phyloP scores from a whole-genome alignment of 2,888 invertebrate species.

The Allygus modestus region DNA sequence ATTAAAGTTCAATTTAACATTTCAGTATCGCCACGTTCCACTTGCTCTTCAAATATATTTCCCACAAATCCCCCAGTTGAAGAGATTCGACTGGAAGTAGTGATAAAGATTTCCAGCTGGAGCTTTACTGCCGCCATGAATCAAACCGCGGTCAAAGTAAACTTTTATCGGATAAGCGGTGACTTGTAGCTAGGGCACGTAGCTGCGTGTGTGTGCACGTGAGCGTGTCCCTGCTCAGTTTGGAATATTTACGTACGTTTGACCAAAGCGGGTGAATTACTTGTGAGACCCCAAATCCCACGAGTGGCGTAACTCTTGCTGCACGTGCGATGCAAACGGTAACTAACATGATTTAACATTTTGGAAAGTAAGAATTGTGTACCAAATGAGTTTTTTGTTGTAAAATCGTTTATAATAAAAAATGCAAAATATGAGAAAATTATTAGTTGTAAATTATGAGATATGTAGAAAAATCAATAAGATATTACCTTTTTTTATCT shows the following conservation, averaged over 20 bases:
- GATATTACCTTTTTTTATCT: no score
- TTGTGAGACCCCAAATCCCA: slow-evolving; percentile 19
- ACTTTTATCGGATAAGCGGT: slow-evolving; percentile 45
- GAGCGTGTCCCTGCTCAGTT: slow-evolving; percentile 17
- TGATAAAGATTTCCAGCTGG: slow-evolving; percentile 50
- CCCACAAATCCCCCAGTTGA: slow-evolving; percentile 5
- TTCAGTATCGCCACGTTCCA: no score
- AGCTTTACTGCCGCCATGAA: slow-evolving; percentile 30
- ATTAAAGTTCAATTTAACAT: no score
- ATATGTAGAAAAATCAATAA: no score
- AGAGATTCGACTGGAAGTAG: slow-evolving; percentile 14
- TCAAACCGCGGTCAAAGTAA: slow-evolving; percentile 57
- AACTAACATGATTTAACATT: background rate
- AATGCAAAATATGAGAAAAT: no score
- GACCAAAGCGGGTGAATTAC: slow-evolving; percentile 43
- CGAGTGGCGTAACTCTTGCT: background rate
- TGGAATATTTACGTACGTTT: slow-evolving; percentile 50
- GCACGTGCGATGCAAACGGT: background rate
- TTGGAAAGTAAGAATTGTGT: background rate
- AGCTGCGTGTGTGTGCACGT: background rate
- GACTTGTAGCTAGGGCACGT: slow-evolving; percentile 51
- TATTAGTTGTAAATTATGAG: no score
- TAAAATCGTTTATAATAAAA: no score
- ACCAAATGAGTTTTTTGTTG: no score
- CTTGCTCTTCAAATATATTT: background rate